Evolutionary conservation across 2,797 vertebrate species (phyloP), one percentile per base, ranked within the genome.

Genomic region (Phoxinus dragarum): DNA sequence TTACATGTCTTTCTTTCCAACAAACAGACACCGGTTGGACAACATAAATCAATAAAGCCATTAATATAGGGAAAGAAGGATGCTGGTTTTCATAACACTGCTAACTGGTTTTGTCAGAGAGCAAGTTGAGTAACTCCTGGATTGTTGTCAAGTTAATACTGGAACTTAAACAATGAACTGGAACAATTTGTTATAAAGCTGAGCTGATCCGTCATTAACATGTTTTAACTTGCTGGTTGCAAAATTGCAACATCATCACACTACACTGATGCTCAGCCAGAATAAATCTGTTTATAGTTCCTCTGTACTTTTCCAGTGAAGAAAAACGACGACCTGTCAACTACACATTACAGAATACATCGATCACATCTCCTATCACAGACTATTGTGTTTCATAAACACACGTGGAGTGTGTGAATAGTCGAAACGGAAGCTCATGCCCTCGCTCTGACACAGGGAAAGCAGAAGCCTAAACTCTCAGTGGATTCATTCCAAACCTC

Each of bases 401-500:
- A 23, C 44, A 21, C 27, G 2, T 54, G 42, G 16, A 4, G n/a
- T 14, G n/a, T 34, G 42, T 36, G n/a, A 66, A 36, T 34, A 61
- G 68, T 3, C 23, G 19, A 68, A 83, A 12, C 17, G n/a, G n/a
- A 44, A 8, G 8, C 6, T 64, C 27, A 42, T 47, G 54, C 3
- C 31, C 49, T 31, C 11, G 17, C 9, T 79, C 87, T 87, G 77
- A 86, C 10, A 27, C 42, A 9, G 64, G 36, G 75, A 88, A 68
- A 79, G 47, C 49, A 80, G 82, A 85, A 87, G 76, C 87, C 78
- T 44, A 80, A 89, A 87, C 67, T 42, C 4, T 80, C 81, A 82
- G 90, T 6, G 5, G 87, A 6, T 80, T 92, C 86, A 92, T 91
- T 91, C 79, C 86, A 56, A 38, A 27, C 36, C 19, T 69, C 72